These are phyloP conservation scores for Cavia aperea DNA, from an alignment of 2,113 vertebrate genomes.

Conservation along the genomic window DNA sequence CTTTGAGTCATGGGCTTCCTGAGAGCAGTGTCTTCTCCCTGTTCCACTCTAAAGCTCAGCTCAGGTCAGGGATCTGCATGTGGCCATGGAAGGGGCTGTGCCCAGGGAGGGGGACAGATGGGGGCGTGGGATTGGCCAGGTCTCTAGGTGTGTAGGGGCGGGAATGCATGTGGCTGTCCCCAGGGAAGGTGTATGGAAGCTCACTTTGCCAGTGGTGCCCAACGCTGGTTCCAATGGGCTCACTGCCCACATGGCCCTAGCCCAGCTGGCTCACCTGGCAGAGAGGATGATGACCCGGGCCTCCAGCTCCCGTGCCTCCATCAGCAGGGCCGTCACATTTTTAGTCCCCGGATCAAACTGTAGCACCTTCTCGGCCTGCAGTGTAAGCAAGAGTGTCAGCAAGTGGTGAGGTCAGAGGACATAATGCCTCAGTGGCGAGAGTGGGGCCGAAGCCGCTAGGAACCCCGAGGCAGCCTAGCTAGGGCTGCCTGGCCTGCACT, in stretches of 20 bases:
- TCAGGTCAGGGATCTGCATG: background rate
- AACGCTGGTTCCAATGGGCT: background rate
- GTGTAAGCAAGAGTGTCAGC: conserved; percentile 78
- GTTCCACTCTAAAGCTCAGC: background rate
- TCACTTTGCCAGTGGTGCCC: background rate
- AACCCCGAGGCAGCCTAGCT: conserved; percentile 50
- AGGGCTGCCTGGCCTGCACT: conserved; percentile 57
- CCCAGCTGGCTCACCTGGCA: conserved; percentile 82
- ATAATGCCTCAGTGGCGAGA: conserved; percentile 61
- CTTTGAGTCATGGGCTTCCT: background rate
- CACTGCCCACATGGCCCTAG: background rate
- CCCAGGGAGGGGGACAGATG: background rate
- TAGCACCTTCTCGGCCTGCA: conserved; percentile 99
- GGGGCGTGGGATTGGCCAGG: background rate
- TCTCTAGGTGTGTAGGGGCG: accelerated
- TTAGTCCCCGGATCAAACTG: conserved; percentile 97
- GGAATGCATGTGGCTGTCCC: background rate
- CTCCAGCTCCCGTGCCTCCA: conserved; percentile 97
- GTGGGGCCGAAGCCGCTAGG: conserved; percentile 51
- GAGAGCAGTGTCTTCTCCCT: background rate
- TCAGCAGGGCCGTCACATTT: conserved; percentile 95
- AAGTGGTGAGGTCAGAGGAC: conserved; percentile 79
- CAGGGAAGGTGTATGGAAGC: background rate
- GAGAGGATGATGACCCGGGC: conserved; percentile 98
- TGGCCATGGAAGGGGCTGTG: background rate